Percentiles rank a stretch among this genome's conserved stretches.
phyloP scores from a whole-genome alignment of 30 jellyfish, hydroid and myxozoan species.

The Turritopsis dohrnii region DNA sequence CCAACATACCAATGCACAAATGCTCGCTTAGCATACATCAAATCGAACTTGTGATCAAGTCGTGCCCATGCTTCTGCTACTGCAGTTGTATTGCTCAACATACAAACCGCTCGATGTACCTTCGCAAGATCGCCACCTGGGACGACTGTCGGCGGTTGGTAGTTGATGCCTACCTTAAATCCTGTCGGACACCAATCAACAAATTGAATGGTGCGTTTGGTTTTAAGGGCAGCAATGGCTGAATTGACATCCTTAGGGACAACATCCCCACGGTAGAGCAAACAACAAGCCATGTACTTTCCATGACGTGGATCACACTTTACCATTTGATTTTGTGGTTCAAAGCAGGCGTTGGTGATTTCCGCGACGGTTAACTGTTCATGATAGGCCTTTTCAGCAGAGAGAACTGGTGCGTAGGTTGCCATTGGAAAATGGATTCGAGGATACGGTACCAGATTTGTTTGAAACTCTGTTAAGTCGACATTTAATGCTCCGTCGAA shows the following conservation, averaged over 20 bases:
- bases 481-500: constrained; percentile 92
- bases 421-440: constrained; percentile 95
- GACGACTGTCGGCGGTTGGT: constrained; percentile 80
- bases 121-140: constrained; percentile 91
- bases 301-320: constrained; percentile 94
- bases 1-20: constrained; percentile 98
- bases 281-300: constrained; percentile 93
- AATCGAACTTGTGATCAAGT: constrained; percentile 89
- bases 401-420: constrained; percentile 80
- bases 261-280: constrained; percentile 90
- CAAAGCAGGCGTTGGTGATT: constrained; percentile 80
- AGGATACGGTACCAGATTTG: constrained; percentile 96
- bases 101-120: constrained; percentile 79
- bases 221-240: constrained; percentile 69
- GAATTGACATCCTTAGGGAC: constrained; percentile 91
- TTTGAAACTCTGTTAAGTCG: constrained; percentile 89
- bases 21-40: constrained; percentile 91
- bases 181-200: constrained; percentile 96
- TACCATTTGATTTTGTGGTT: constrained; percentile 91
- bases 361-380: constrained; percentile 67
- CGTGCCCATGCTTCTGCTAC: constrained; percentile 96
- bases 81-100: constrained; percentile 94
- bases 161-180: constrained; percentile 75
- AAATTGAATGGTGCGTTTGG: constrained; percentile 67
- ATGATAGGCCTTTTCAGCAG: constrained; percentile 89